Conservation (phyloP, 2,797 vertebrate species). For the Halcyon chelicuti region DNA sequence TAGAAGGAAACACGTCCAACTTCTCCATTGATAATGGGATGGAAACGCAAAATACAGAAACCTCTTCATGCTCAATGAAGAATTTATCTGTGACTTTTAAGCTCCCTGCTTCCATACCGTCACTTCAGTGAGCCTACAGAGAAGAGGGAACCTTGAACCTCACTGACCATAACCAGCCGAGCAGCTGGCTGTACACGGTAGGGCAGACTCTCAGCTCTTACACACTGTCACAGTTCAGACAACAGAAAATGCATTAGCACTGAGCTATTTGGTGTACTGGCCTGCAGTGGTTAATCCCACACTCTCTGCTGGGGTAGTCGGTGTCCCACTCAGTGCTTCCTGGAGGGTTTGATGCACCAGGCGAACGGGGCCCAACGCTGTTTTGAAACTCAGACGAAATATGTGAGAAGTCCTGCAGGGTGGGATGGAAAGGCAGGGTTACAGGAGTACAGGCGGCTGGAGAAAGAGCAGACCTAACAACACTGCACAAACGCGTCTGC, state of each 20-base stretch:
- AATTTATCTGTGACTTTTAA: neutral
- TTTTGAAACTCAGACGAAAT: slow-evolving; percentile 93
- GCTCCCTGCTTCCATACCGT: neutral
- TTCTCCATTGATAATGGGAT: neutral
- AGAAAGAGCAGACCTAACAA: neutral
- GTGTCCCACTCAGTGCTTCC: slow-evolving; percentile 92
- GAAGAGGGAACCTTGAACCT: neutral
- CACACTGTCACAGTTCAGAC: neutral
- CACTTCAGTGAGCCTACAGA: neutral
- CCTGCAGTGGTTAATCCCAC: slow-evolving; percentile 97
- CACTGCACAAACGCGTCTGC: fast-evolving
- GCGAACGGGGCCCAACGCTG: slow-evolving; percentile 91
- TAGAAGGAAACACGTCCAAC: neutral
- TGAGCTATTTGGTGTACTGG: slow-evolving; percentile 55
- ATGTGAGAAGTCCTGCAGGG: slow-evolving; percentile 90
- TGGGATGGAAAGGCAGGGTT: neutral
- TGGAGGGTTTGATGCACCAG: slow-evolving; percentile 88
- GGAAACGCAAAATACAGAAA: neutral
- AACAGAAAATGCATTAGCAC: neutral
- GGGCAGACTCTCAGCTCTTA: neutral
- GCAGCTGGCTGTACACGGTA: neutral
- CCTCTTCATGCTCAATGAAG: neutral
- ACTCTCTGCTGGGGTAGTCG: slow-evolving; percentile 95
- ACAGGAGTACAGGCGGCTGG: neutral
- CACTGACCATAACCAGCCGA: neutral